Evolutionary conservation across 2,797 vertebrate species (phyloP).

Genomic region (Danio tinwini): DNA sequence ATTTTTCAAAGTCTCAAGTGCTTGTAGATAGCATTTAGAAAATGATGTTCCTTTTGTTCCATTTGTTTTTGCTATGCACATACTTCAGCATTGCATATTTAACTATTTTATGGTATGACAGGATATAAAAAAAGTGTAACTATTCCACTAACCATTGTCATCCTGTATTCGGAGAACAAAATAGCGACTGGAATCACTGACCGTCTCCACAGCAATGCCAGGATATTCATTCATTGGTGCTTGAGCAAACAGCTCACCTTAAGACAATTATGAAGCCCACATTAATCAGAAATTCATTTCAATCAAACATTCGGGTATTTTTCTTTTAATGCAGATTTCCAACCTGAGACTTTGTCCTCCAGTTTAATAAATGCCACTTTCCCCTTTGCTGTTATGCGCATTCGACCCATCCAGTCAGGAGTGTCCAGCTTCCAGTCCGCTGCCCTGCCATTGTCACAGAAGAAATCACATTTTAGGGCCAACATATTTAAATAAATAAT

Average conservation of each 20-base stretch:
- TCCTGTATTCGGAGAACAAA: slow-evolving; percentile 96
- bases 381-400: slow-evolving; percentile 91
- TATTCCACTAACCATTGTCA: slow-evolving; percentile 82
- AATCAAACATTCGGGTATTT: not conserved
- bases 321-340: not conserved
- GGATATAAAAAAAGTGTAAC: not conserved
- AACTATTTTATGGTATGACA: not conserved
- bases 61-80: no score
- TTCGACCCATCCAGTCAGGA: slow-evolving; percentile 91
- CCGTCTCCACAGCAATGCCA: slow-evolving; percentile 87
- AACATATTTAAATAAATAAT: not conserved
- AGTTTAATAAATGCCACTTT: slow-evolving; percentile 90
- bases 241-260: slow-evolving; percentile 94
- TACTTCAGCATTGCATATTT: no score
- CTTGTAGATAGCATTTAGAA: no score
- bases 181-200: slow-evolving; percentile 94
- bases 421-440: slow-evolving; percentile 95
- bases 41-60: no score
- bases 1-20: no score
- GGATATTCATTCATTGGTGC: slow-evolving; percentile 91
- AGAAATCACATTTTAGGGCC: not conserved
- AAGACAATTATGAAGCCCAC: slow-evolving; percentile 37
- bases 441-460: slow-evolving; percentile 76
- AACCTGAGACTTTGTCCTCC: slow-evolving; percentile 93
- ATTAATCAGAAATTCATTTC: not conserved